Evolutionary conservation across 2,888 invertebrate genomes (phyloP), one percentile per base, ranked within the genome.

Genomic region (Hylaea fasciaria): DNA sequence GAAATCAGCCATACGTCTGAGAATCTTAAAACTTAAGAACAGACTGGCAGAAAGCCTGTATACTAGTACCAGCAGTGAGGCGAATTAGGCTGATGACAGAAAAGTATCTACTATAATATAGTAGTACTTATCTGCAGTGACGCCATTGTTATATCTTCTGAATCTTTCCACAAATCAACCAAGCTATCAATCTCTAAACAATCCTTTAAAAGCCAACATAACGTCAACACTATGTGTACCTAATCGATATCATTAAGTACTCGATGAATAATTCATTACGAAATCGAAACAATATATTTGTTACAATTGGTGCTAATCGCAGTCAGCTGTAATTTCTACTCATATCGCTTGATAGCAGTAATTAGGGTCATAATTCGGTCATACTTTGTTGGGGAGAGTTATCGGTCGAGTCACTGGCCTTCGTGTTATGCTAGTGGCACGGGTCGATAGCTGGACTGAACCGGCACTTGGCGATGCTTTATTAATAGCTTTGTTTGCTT

Each of bases 281-380:
- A 61, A 62, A 65, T 66, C 61, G 51, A 50, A 62, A 66, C 57
- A 68, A 76, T 69, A 68, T 71, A 72, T 72, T 69, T 58, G 51
- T 47, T 63, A 51, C 46, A 46, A 55, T 47, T 55, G 28, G 29
- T 39, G 66, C 66, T 68, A 69, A 71, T 71, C 66, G 60, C 29
- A 37, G 57, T 64, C 65, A 58, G 58, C 54, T 68, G 45, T 64
- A 52, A 60, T 71, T 66, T 54, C 54, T 67, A 64, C 59, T 77
- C 65, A 74, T 82, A 82, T 77, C 74, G 66, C 58, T 69, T 8
- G 32, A 32, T 71, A 79, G 80, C 80, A 79, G 80, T 80, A 79
- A 83, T 81, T 83, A 81, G 80, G 77, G 74, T 72, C 74, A 75
- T 69, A 39, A 58, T 57, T 62, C 64, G 54, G 53, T 57, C 53